Percentiles rank a stretch among this genome's conserved stretches.
Conservation (phyloP, 1,140 invertebrate genomes). For the Phocides pigmalion region DNA sequence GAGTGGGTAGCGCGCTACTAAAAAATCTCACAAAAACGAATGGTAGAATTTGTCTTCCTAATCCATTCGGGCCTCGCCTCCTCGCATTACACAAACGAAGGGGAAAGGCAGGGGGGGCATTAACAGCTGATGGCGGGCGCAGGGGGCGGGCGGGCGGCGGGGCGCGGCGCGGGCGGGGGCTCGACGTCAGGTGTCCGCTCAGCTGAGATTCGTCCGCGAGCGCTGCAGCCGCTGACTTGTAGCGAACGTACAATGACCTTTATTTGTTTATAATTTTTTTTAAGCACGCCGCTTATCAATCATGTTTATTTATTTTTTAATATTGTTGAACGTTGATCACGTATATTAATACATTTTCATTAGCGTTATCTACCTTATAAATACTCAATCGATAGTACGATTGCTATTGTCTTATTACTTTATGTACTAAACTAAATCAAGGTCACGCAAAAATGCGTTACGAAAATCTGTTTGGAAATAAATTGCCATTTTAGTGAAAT, state of each 20-base stretch:
- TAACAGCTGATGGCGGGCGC: conserved; percentile 74
- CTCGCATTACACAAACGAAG: conserved; percentile 81
- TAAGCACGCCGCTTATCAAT: conserved; percentile 15
- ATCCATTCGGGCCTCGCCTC: conserved; percentile 67
- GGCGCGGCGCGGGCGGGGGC: too few species aligned
- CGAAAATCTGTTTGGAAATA: too few species aligned
- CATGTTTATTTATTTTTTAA: neutral
- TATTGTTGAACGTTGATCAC: neutral
- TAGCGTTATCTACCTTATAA: too few species aligned
- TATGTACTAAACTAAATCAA: too few species aligned
- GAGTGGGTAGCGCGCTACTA: conserved; percentile 23
- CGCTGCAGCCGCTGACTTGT: conserved; percentile 61
- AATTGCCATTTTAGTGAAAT: too few species aligned
- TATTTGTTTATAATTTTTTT: conserved; percentile 74
- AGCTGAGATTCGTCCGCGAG: conserved; percentile 69
- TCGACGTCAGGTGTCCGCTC: conserved; percentile 76
- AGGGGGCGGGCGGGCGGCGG: conserved; percentile 38
- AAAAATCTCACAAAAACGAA: conserved; percentile 52
- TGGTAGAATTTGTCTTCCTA: conserved; percentile 43
- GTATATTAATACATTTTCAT: neutral
- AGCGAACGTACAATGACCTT: conserved; percentile 58
- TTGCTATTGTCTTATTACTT: too few species aligned
- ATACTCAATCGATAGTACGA: too few species aligned
- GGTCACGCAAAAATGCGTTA: too few species aligned
- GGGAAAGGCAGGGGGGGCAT: conserved; percentile 76